Percentiles rank a stretch among this genome's conserved stretches.
Conservation (phyloP, 1,140 invertebrate species). For the Penaeus vannamei region DNA sequence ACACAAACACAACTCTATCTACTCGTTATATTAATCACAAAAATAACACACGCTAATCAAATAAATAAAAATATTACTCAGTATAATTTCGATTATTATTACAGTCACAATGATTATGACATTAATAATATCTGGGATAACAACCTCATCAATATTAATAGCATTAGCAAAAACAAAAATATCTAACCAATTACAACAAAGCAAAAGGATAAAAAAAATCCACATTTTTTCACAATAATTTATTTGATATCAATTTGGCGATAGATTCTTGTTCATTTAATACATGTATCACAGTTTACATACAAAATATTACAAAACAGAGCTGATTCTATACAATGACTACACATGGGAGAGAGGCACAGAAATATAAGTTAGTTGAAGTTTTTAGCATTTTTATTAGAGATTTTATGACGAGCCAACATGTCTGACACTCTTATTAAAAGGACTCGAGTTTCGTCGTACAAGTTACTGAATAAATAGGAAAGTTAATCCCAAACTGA, state of each 20-base stretch:
- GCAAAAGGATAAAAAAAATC: neutral
- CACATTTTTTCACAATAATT: constrained; percentile 67
- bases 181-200: neutral
- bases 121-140: too few species aligned
- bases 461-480: neutral
- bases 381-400: constrained; percentile 51
- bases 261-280: constrained; percentile 67
- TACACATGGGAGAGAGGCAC: constrained; percentile 66
- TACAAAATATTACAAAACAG: constrained; percentile 69
- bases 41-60: neutral
- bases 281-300: constrained; percentile 69
- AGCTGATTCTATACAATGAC: constrained; percentile 66
- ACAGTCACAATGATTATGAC: too few species aligned
- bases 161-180: neutral
- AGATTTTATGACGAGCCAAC: neutral
- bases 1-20: neutral
- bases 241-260: constrained; percentile 69
- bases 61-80: too few species aligned
- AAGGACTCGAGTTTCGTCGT: neutral
- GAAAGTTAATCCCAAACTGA: neutral
- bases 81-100: too few species aligned
- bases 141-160: neutral
- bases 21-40: neutral
- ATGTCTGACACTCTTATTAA: neutral
- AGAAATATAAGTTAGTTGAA: constrained; percentile 60